Evolutionary conservation across 2,888 invertebrate genomes (phyloP), one percentile per base, ranked within the genome.

Genomic region (Drosophila paranaensis): DNA sequence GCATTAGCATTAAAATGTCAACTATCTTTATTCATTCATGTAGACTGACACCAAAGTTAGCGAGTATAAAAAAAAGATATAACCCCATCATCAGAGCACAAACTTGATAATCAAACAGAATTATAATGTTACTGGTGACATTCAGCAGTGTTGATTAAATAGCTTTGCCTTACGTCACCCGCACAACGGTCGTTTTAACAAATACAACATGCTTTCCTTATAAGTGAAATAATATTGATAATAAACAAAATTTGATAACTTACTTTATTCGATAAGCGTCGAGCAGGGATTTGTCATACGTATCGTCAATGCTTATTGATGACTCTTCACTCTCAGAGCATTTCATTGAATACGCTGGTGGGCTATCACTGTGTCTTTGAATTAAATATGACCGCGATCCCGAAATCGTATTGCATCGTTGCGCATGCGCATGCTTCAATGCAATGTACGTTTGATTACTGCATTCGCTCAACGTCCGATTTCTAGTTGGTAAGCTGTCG

Each of bases 401-500:
- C 61, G 93, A 90, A 72, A 93, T 90, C 45, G 93, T 93, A 73
- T 93, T 91, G 79, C 92, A 91, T 71, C 93, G 89, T 58, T 93
- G 92, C 58, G 93, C 91, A 60, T 92, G 92, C 79, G 93, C 91
- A 60, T 92, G 92, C 79, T 93, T 91, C 79, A 93, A 90, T 46
- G 89, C 91, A 62, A 75, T 74, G 73, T 89, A 87, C 50, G 85
- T 90, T 60, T 87, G 83, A 88, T 91, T 77, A 63, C 93, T 93
- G 68, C 95, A 94, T 89, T 95, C 96, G 84, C 95, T 95, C 48
- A 94, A 94, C 14, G 95, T 95, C 42, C 96, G 94, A 42, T 96
- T 94, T 71, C 97, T 94, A 14, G 96, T 87, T 56, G 92, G 97
- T 94, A 97, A 95, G 90, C 97, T 97, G 92, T 97, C 97, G 92